phyloP scores from a whole-genome alignment of 2,888 invertebrate genomes.

The Polylopha cassiicola region DNA sequence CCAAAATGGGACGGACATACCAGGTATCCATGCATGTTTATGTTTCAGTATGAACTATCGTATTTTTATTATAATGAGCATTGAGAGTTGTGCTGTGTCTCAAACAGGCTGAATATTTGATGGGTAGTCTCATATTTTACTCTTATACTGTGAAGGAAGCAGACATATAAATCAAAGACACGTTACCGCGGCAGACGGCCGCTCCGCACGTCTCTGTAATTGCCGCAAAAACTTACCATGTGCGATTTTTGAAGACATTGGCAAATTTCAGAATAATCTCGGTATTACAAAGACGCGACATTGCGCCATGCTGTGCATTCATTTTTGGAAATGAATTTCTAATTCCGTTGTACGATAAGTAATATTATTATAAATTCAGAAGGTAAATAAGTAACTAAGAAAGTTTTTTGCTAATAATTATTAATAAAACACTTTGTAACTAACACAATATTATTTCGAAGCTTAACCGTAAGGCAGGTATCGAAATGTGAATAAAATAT shows the following conservation, averaged over 20 bases:
- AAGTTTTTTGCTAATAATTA: too few relatives aligned
- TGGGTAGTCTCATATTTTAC: constrained; percentile 70
- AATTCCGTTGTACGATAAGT: too few relatives aligned
- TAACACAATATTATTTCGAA: too few relatives aligned
- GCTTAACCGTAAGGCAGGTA: too few relatives aligned
- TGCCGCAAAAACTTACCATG: constrained; percentile 70
- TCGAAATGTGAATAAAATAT: too few relatives aligned
- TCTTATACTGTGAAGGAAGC: constrained; percentile 53
- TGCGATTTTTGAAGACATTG: constrained; percentile 68
- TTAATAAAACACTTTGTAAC: too few relatives aligned
- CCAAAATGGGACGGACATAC: constrained; percentile 48
- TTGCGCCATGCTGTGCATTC: too few relatives aligned
- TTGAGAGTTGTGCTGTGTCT: constrained; percentile 55
- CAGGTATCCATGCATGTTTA: constrained; percentile 39
- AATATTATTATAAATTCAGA: too few relatives aligned
- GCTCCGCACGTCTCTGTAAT: constrained; percentile 68
- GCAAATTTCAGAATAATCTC: constrained; percentile 70
- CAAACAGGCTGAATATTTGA: constrained; percentile 71
- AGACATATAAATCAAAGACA: constrained; percentile 73
- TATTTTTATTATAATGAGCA: constrained; percentile 73
- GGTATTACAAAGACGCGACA: constrained; percentile 10
- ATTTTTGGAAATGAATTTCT: too few relatives aligned
- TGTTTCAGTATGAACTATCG: constrained; percentile 65
- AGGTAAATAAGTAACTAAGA: too few relatives aligned
- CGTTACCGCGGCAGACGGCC: constrained; percentile 60